phyloP scores from a whole-genome alignment of 2,113 vertebrate species.

The Lepus americanus region DNA sequence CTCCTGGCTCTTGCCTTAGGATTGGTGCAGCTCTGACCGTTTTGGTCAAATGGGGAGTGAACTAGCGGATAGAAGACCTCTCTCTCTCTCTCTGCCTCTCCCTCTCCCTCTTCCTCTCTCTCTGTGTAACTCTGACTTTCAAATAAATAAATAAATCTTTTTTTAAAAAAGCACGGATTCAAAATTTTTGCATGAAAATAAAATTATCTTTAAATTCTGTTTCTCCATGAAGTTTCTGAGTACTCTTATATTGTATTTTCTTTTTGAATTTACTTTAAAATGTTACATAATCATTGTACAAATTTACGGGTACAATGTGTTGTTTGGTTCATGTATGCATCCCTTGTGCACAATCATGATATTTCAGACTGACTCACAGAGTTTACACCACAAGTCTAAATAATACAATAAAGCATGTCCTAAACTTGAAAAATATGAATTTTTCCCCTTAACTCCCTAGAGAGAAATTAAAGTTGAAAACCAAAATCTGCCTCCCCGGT shows the following conservation, averaged over 20 bases:
- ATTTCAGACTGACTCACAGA: not conserved
- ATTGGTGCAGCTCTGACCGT: too few species aligned
- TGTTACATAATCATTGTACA: not conserved
- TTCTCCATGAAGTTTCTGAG: too few species aligned
- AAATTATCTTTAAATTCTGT: too few species aligned
- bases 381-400: not conserved
- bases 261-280: not conserved
- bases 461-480: constrained; percentile 45
- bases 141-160: too few species aligned
- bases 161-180: too few species aligned
- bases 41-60: too few species aligned
- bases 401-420: constrained; percentile 14
- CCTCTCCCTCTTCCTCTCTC: too few species aligned
- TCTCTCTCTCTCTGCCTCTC: too few species aligned
- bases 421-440: not conserved
- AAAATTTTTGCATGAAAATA: too few species aligned
- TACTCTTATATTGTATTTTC: not conserved
- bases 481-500: not conserved
- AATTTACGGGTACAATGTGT: not conserved
- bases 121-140: too few species aligned
- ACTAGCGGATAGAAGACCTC: too few species aligned
- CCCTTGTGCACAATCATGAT: not conserved
- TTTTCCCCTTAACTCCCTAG: constrained; percentile 25
- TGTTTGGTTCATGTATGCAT: not conserved
- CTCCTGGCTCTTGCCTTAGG: too few species aligned